Evolutionary conservation across 2,113 vertebrate species (phyloP).

Genomic region (Catharus fuscescens): DNA sequence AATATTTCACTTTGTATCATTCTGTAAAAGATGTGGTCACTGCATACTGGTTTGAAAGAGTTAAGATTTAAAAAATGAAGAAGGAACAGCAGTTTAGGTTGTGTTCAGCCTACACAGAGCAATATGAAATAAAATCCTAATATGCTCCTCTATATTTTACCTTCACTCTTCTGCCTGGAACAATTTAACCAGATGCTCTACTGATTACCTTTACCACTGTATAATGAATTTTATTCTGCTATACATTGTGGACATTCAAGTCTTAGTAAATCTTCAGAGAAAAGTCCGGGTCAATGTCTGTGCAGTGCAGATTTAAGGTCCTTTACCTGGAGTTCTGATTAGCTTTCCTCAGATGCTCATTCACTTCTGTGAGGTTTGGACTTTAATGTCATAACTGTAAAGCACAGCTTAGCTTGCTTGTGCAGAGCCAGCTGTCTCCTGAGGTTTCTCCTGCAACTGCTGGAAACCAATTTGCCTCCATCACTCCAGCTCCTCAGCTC

Average conservation of each 20-base stretch:
- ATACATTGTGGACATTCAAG: constrained; percentile 21
- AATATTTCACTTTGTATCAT: not conserved
- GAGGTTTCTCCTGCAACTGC: constrained; percentile 63
- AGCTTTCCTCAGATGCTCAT: constrained; percentile 67
- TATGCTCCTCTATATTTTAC: constrained; percentile 24
- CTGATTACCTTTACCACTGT: constrained; percentile 42
- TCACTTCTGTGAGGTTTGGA: constrained; percentile 64
- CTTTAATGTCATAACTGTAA: constrained; percentile 62
- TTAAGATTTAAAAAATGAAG: constrained; percentile 17
- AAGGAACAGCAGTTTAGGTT: constrained; percentile 23
- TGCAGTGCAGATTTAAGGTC: constrained; percentile 56
- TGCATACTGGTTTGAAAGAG: not conserved
- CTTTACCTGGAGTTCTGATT: constrained; percentile 65
- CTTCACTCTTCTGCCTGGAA: constrained; percentile 37
- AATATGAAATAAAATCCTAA: constrained; percentile 42
- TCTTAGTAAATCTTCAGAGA: constrained; percentile 58
- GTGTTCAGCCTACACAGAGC: not conserved
- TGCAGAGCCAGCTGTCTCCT: constrained; percentile 49
- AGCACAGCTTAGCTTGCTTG: constrained; percentile 66
- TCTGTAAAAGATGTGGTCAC: not conserved
- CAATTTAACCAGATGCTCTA: constrained; percentile 53
- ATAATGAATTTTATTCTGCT: constrained; percentile 55
- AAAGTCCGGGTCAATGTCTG: constrained; percentile 38
- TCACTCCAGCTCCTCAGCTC: constrained; percentile 42
- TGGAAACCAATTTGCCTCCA: constrained; percentile 70